These are phyloP conservation scores for Parelbella ahira DNA, from an alignment of 2,888 invertebrate species.

Conservation along the genomic window DNA sequence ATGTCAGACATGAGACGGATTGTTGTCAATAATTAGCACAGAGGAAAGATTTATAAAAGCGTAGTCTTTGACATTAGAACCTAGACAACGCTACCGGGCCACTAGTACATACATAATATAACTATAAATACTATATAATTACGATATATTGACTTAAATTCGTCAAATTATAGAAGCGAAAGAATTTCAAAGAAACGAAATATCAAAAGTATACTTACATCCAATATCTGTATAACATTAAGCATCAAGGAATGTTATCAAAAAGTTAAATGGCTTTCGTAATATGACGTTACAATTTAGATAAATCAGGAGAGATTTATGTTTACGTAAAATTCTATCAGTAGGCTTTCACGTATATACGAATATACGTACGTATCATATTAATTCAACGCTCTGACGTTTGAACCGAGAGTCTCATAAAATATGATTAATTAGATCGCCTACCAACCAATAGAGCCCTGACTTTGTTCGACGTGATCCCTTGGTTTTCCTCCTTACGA, in stretches of 20 bases:
- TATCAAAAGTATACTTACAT: too few relatives aligned
- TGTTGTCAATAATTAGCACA: too few relatives aligned
- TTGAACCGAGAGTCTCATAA: slow-evolving; percentile 20
- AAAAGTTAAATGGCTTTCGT: slow-evolving; percentile 18
- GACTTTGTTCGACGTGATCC: slow-evolving; percentile 45
- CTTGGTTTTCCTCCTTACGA: slow-evolving; percentile 51
- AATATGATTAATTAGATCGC: slow-evolving; percentile 42
- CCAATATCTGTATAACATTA: not conserved
- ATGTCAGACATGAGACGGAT: too few relatives aligned
- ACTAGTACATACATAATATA: too few relatives aligned
- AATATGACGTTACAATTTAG: slow-evolving; percentile 8
- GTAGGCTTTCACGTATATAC: not conserved
- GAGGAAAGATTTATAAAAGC: too few relatives aligned
- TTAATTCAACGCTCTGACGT: slow-evolving; percentile 1
- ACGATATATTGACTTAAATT: too few relatives aligned
- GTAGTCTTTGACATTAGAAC: too few relatives aligned
- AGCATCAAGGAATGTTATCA: slow-evolving; percentile 7
- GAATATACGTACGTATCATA: slow-evolving; percentile 5
- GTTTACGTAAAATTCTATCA: slow-evolving; percentile 6
- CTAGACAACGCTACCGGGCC: too few relatives aligned
- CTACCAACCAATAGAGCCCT: slow-evolving; percentile 37
- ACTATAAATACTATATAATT: too few relatives aligned
- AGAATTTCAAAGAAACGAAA: too few relatives aligned
- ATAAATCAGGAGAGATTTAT: slow-evolving; percentile 3
- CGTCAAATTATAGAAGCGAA: too few relatives aligned